Evolutionary conservation across 30 jellyfish, hydroid and myxozoan genomes (phyloP).

Genomic region (Catostylus mosaicus): DNA sequence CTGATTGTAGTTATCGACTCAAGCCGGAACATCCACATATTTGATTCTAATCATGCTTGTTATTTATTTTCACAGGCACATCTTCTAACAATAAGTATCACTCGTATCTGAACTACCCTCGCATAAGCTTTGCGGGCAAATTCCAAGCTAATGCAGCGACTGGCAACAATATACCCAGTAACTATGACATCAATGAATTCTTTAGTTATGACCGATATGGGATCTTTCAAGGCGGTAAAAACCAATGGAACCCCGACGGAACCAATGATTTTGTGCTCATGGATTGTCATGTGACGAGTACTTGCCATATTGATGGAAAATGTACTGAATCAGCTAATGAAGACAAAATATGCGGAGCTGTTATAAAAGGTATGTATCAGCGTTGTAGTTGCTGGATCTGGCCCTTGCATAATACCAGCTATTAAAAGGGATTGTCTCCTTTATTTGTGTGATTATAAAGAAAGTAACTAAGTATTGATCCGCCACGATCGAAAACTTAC

Average conservation of each 20-base stretch:
- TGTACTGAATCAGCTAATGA: slow-evolving; percentile 23
- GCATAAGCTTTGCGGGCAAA: slow-evolving; percentile 46
- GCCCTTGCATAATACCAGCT: background rate
- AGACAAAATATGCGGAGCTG: slow-evolving; percentile 45
- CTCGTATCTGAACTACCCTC: slow-evolving; percentile 55
- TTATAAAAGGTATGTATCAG: slow-evolving; percentile 22
- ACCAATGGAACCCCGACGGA: slow-evolving; percentile 63
- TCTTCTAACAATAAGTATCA: slow-evolving; percentile 6
- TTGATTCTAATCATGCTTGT: too few relatives aligned
- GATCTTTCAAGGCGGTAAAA: slow-evolving; percentile 25
- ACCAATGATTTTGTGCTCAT: slow-evolving; percentile 36
- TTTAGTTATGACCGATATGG: slow-evolving; percentile 13
- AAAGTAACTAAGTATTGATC: too few relatives aligned
- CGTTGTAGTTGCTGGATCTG: background rate
- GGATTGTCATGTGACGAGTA: slow-evolving; percentile 47
- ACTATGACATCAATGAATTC: slow-evolving; percentile 44
- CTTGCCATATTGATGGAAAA: slow-evolving; percentile 49
- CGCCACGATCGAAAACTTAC: too few relatives aligned
- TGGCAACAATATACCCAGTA: slow-evolving; percentile 12
- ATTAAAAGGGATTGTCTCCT: background rate
- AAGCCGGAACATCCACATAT: too few relatives aligned
- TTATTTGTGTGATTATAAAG: background rate
- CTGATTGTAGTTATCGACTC: too few relatives aligned
- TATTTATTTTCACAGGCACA: slow-evolving; percentile 19
- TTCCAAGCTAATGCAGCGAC: slow-evolving; percentile 62